A percentile compares a stretch with the other conserved stretches of the same genome.
Conservation (phyloP, 2,113 vertebrate genomes). For the Albula goreensis region DNA sequence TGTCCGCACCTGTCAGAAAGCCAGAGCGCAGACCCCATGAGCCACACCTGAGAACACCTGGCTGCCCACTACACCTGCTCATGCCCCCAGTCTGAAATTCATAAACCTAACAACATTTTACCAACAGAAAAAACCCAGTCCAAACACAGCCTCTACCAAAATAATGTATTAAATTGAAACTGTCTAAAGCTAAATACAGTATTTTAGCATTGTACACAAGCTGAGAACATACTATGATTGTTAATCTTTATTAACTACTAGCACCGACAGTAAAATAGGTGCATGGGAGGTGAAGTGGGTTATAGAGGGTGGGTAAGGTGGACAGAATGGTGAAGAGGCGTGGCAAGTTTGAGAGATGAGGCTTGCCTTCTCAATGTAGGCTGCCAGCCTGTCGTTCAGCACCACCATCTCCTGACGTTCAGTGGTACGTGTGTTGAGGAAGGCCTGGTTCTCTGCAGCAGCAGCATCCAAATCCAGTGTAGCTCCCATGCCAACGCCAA, state of each 20-base stretch:
- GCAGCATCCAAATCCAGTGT: conserved; percentile 63
- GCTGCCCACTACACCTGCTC: no score
- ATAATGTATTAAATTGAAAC: no score
- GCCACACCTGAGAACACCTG: no score
- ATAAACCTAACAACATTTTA: no score
- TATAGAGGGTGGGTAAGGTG: no score
- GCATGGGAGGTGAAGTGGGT: no score
- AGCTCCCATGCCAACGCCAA: conserved; percentile 47
- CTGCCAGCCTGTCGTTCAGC: conserved; percentile 72
- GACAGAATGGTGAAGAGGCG: not conserved
- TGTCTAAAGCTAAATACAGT: not conserved
- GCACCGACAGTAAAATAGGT: no score
- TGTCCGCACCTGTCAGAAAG: conserved; percentile 63
- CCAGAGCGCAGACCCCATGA: not conserved
- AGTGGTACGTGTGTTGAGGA: conserved; percentile 58
- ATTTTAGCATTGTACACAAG: not conserved
- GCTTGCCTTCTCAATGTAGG: conserved; percentile 68
- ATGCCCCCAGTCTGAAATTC: no score
- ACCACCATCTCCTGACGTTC: conserved; percentile 67
- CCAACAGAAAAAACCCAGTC: no score
- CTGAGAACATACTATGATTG: not conserved
- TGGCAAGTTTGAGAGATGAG: not conserved
- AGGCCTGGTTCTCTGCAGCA: conserved; percentile 65
- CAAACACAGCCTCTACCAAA: no score
- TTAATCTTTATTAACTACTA: no score